phyloP scores from a whole-genome alignment of 2,113 vertebrate species.

The Butastur rufipennis region DNA sequence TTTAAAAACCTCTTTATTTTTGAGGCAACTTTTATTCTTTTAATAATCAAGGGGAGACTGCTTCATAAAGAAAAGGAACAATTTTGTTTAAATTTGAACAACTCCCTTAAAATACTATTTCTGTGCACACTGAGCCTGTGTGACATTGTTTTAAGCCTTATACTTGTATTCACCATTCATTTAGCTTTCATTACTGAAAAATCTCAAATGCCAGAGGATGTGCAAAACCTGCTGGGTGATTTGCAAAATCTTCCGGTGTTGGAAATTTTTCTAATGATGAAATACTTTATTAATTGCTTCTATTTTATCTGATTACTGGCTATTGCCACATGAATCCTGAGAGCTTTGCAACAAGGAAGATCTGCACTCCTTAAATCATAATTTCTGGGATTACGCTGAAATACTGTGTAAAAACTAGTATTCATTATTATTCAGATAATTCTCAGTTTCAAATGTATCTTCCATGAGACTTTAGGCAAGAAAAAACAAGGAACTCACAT shows the following conservation, averaged over 20 bases:
- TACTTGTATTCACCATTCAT: neutral
- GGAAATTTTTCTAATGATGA: neutral
- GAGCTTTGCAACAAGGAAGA: neutral
- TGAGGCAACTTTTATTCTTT: neutral
- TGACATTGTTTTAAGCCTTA: neutral
- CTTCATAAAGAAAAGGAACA: neutral
- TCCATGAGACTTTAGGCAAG: neutral
- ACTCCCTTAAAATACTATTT: neutral
- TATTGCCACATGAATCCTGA: neutral
- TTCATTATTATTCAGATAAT: neutral
- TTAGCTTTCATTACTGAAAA: neutral
- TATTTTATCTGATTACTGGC: constrained; percentile 10
- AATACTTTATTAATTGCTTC: constrained; percentile 8
- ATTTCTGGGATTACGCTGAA: neutral
- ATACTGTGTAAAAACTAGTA: neutral
- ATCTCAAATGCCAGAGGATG: neutral
- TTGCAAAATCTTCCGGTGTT: neutral
- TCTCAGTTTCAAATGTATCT: neutral
- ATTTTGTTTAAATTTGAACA: neutral
- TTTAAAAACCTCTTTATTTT: neutral
- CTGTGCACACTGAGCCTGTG: neutral
- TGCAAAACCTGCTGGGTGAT: neutral
- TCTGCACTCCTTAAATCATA: neutral
- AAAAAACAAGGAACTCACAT: neutral
- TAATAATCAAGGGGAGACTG: neutral